These are phyloP conservation scores for Carduelis carduelis DNA, from an alignment of 2,797 vertebrate genomes.

Conservation along the genomic window DNA sequence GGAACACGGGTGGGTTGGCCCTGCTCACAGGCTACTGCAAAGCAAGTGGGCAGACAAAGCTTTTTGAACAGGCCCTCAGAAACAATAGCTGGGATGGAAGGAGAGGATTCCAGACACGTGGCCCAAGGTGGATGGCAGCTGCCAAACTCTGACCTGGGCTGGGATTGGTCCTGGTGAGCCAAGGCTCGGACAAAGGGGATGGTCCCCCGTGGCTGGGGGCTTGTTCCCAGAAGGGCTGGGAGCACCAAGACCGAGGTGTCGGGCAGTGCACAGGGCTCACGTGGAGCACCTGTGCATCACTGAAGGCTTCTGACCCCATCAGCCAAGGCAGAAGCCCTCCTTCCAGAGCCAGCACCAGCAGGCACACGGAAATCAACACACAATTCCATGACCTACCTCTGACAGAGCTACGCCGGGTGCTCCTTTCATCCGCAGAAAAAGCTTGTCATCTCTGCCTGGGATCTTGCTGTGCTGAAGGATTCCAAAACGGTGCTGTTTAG, in stretches of 20 bases:
- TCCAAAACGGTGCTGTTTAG: not conserved
- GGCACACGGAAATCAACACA: not conserved
- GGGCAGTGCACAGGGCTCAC: rapidly evolving
- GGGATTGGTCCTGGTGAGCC: rapidly evolving
- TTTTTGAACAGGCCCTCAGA: not conserved
- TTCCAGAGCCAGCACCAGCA: not conserved
- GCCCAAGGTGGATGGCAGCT: not conserved
- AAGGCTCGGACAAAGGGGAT: not conserved
- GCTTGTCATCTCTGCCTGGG: not conserved
- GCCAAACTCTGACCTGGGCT: not conserved
- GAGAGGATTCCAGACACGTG: not conserved
- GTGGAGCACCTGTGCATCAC: rapidly evolving
- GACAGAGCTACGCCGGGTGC: rapidly evolving
- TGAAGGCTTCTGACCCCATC: not conserved
- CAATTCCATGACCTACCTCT: not conserved
- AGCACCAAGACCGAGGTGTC: rapidly evolving
- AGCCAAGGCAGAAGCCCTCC: not conserved
- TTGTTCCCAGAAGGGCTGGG: not conserved
- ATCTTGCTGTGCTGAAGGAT: not conserved
- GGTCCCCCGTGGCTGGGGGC: rapidly evolving
- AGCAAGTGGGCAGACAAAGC: not conserved
- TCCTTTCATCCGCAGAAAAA: not conserved
- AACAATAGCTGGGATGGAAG: not conserved
- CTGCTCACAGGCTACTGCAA: rapidly evolving
- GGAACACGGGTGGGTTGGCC: not conserved